A percentile compares a stretch with the other conserved stretches of the same genome.
phyloP scores from a whole-genome alignment of 1,140 invertebrate genomes.

The Trichonephila clavipes region DNA sequence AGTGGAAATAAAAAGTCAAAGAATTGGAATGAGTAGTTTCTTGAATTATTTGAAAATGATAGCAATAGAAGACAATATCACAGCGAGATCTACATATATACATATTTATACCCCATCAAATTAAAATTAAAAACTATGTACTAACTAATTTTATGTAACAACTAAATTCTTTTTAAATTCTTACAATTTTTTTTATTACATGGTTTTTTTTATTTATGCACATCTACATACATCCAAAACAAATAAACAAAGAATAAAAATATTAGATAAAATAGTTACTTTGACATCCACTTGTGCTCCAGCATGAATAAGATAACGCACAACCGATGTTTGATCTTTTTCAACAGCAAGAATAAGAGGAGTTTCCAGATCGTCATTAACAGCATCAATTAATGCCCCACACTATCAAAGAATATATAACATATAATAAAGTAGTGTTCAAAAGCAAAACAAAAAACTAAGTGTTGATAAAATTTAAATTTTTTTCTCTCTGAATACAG shows the following conservation, averaged over 20 bases:
- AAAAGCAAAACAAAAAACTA: neutral
- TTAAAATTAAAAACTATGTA: too few relatives aligned
- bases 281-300: conserved; percentile 88
- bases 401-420: conserved; percentile 82
- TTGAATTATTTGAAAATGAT: too few relatives aligned
- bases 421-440: neutral
- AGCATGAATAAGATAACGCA: conserved; percentile 87
- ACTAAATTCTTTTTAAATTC: too few relatives aligned
- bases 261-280: conserved; percentile 81
- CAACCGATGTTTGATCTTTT: conserved; percentile 84
- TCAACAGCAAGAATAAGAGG: conserved; percentile 90
- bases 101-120: too few relatives aligned
- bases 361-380: conserved; percentile 89
- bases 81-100: too few relatives aligned
- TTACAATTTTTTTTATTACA: neutral
- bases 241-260: neutral
- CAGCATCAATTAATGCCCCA: conserved; percentile 86
- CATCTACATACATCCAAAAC: neutral
- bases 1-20: too few relatives aligned
- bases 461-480: neutral
- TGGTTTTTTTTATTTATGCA: neutral
- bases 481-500: too few relatives aligned
- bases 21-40: too few relatives aligned
- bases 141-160: too few relatives aligned
- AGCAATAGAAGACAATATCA: too few relatives aligned